Base-by-base conservation (phyloP, 1,140 invertebrate genomes). In the Phortica variegata region DNA sequence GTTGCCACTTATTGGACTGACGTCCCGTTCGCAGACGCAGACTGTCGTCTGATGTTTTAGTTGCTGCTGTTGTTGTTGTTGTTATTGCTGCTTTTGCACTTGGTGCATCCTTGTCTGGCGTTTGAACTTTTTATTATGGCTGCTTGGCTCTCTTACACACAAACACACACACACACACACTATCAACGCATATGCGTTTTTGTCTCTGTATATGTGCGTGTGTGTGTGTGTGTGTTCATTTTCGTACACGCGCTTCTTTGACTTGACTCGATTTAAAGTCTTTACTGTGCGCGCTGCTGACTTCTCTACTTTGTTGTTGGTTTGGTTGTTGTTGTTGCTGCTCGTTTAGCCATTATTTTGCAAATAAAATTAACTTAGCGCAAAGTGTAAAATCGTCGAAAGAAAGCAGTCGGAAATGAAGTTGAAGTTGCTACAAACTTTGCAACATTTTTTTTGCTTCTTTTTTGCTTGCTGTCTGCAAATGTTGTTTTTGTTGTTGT, bases 51-150 rank as follows among this genome's bases (percentile, higher is more conserved):
- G 23, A 26, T 26, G 23, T 26, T 26, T 26, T 26, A 6, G 23
- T 26, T 26, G 23, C 10, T 26, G 10, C 10, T 26, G 10, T 26
- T 26, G 23, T n/a, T n/a, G 23, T 26, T 26, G 23, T 26, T 26
- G 10, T 26, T 26, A 26, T 38, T 12, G 45, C 61, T 65, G 61
- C 61, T 61, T 68, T 68, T 68, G 63, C 63, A 68, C 63, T 68
- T 68, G 63, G 63, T 68, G 63, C 63, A 68, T 68, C 63, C 63
- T 68, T 68, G 63, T 68, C 63, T 68, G 63, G 63, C 63, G 63
- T 68, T 68, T 68, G 63, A 68, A 68, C 63, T 68, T 66, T 68
- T 61, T 66, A 53, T 58, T 62, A 54, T 59, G 59, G 49, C 36
- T 52, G 53, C 50, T 32, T 33, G 53, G 49, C 37, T 58, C 50